phyloP scores from a whole-genome alignment of 1,140 invertebrate genomes.

The Drosophila albomicans region DNA sequence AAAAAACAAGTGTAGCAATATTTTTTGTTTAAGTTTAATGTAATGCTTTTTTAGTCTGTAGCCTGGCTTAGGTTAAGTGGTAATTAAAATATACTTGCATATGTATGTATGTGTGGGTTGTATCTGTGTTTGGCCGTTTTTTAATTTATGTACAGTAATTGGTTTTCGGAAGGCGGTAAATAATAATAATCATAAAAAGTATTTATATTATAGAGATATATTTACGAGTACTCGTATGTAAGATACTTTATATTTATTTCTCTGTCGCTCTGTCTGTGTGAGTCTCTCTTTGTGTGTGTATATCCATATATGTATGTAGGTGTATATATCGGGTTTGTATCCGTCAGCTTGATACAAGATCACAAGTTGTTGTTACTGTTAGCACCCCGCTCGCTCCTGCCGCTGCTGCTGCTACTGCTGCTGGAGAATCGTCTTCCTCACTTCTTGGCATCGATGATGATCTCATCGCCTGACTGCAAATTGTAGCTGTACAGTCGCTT shows the following conservation, averaged over 20 bases:
- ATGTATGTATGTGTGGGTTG: conserved; percentile 17
- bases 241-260: conserved; percentile 10
- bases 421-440: conserved; percentile 34
- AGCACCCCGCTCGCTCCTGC: conserved; percentile 51
- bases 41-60: conserved; percentile 52
- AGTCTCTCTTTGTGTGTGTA: neutral
- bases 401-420: neutral
- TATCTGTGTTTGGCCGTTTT: conserved; percentile 58
- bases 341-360: conserved; percentile 65
- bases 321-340: conserved; percentile 61
- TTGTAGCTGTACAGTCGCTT: conserved; percentile 96
- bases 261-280: neutral
- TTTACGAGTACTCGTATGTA: conserved; percentile 1
- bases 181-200: conserved; percentile 41
- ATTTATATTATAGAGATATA: conserved; percentile 21
- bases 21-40: conserved; percentile 32
- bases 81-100: conserved; percentile 68
- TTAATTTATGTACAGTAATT: conserved; percentile 64
- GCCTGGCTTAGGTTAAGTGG: conserved; percentile 72
- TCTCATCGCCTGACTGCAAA: conserved; percentile 95
- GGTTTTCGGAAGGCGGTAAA: conserved; percentile 35
- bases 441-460: conserved; percentile 92
- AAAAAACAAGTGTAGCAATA: conserved; percentile 5
- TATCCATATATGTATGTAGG: conserved; percentile 26
- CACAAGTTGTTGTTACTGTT: conserved; percentile 65